Conservation (phyloP, 2,797 vertebrate species). For the Erpetoichthys calabaricus region DNA sequence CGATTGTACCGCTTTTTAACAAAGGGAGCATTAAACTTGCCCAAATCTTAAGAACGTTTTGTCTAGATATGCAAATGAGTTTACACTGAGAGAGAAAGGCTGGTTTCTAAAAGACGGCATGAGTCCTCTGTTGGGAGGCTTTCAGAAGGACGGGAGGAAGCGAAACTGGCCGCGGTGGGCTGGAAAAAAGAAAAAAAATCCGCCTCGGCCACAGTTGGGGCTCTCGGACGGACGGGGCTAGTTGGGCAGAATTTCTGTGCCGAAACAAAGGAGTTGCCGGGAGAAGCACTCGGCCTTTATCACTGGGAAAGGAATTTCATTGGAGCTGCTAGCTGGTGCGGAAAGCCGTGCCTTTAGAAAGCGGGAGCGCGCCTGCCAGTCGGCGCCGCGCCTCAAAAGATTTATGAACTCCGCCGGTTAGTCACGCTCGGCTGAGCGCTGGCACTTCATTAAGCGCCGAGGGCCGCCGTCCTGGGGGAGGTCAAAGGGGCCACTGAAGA, state of each 20-base stretch:
- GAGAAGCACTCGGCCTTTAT: conserved; percentile 13
- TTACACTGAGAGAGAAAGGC: conserved; percentile 33
- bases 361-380: conserved; percentile 10
- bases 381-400: conserved; percentile 13
- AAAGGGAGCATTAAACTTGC: conserved; percentile 33
- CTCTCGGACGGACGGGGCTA: conserved; percentile 10
- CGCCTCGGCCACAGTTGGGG: conserved; percentile 9
- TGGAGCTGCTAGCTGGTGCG: conserved; percentile 11
- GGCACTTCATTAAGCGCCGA: conserved; percentile 22
- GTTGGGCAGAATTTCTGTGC: conserved; percentile 11
- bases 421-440: conserved; percentile 21
- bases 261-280: conserved; percentile 16
- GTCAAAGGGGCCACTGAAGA: no score
- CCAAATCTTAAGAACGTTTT: conserved; percentile 34
- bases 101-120: conserved; percentile 27
- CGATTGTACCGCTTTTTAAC: conserved; percentile 24
- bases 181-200: conserved; percentile 11
- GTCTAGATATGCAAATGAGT: conserved; percentile 46
- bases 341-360: conserved; percentile 8
- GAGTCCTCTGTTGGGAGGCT: conserved; percentile 32
- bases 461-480: no score
- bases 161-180: no score
- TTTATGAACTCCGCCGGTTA: conserved; percentile 21
- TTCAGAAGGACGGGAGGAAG: conserved; percentile 11
- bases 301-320: conserved; percentile 16